These are phyloP conservation scores for Diorhabda sublineata DNA, from an alignment of 1,140 invertebrate genomes.

Conservation along the genomic window DNA sequence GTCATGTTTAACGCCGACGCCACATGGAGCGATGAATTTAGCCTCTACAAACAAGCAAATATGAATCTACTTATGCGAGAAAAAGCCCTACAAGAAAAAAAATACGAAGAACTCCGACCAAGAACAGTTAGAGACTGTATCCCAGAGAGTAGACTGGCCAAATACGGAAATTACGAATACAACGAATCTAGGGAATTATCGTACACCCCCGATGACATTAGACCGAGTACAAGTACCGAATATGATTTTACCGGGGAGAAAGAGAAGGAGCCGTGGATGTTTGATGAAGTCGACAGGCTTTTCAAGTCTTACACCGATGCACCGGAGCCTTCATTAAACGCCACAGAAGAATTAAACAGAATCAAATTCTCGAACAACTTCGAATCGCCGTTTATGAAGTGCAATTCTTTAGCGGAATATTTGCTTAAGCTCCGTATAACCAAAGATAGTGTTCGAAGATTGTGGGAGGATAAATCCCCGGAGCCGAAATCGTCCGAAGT, in stretches of 20 bases:
- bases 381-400: constrained; percentile 30
- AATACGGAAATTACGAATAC: constrained; percentile 40
- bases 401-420: constrained; percentile 30
- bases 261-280: constrained; percentile 41
- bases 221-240: constrained; percentile 6
- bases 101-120: constrained; percentile 10
- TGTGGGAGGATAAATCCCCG: constrained; percentile 12
- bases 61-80: constrained; percentile 12
- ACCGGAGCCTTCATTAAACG: not conserved
- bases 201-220: constrained; percentile 31
- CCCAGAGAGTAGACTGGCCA: constrained; percentile 39
- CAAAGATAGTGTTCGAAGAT: constrained; percentile 10
- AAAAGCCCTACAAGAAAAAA: constrained; percentile 7
- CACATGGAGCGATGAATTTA: constrained; percentile 12
- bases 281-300: constrained; percentile 40
- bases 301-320: constrained; percentile 12
- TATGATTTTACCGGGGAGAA: constrained; percentile 14
- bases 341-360: not conserved
- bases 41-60: not conserved
- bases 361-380: not conserved
- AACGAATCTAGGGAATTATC: constrained; percentile 40
- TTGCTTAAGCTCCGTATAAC: constrained; percentile 28
- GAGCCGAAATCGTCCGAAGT: constrained; percentile 10
- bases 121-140: constrained; percentile 41
- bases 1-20: constrained; percentile 13